Evolutionary conservation across 23 tunicate genomes (phyloP), one percentile per base, ranked within the genome.

Genomic region (Ascidia mentula): DNA sequence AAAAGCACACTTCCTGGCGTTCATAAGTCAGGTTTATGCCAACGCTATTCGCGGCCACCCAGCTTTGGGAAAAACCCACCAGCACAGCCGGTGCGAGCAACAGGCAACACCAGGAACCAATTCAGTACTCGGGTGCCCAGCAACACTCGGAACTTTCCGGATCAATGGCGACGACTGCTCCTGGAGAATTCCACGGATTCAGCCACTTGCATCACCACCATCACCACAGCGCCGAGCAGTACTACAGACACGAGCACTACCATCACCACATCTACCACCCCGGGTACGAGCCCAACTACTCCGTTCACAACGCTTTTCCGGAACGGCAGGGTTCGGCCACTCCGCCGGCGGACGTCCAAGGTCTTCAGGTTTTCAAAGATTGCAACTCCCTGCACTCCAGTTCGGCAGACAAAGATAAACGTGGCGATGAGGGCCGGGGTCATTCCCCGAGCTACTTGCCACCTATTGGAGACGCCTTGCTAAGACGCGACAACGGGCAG

Each of bases 81-180:
- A 9, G 24, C 65, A 53, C 22, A 3, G 24, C 65, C 13, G 13
- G 24, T 9, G 24, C 7, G 12, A 26, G 13, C 2, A 26, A 6
- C 65, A 6, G 24, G 1, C 65, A 53, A 28, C 65, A 42, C 53
- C 53, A 53, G 65, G 28, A 53, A 53, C 12, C n/a, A n/a, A n/a
- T n/a, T n/a, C n/a, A n/a, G n/a, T n/a, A n/a, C n/a, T n/a, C n/a
- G n/a, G n/a, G n/a, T n/a, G n/a, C n/a, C n/a, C n/a, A n/a, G n/a
- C n/a, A 53, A 6, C 65, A 53, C 28, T 53, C 24, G 22, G 7
- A 26, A 6, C 28, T 20, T 53, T 28, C 22, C 22, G 65, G 65
- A 53, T 33, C 38, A 26, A 88, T 88, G 93, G 93, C 93, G 46
- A 88, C 93, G 15, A 82, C 93, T 6, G 93, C 93, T 6, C 82